These are phyloP conservation scores for Globodera rostochiensis DNA, from an alignment of 1,140 invertebrate species.

Conservation along the genomic window DNA sequence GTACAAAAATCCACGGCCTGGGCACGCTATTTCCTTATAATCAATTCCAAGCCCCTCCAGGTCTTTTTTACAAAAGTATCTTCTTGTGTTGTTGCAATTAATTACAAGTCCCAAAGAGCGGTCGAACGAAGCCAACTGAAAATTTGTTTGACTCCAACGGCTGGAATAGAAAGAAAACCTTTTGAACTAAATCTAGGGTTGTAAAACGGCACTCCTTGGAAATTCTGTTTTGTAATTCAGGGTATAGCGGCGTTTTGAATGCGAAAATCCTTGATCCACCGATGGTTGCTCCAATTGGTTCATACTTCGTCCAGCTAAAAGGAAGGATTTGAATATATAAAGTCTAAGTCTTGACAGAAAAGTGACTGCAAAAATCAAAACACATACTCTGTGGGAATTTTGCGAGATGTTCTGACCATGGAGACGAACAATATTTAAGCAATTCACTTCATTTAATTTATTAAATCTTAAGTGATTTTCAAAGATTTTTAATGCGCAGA, in stretches of 20 bases:
- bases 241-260: conserved; percentile 78
- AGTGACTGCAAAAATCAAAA: conserved; percentile 28
- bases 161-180: conserved; percentile 26
- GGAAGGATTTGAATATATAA: background rate
- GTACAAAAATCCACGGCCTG: conserved; percentile 68
- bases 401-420: conserved; percentile 51
- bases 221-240: conserved; percentile 72
- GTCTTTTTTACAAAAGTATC: conserved; percentile 71
- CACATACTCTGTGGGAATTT: conserved; percentile 53
- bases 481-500: too few relatives aligned
- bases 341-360: background rate
- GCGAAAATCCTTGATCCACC: conserved; percentile 75
- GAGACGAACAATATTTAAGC: background rate
- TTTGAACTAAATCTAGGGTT: conserved; percentile 47
- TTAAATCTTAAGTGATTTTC: too few relatives aligned
- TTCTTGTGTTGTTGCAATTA: conserved; percentile 74
- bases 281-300: conserved; percentile 72
- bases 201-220: conserved; percentile 64
- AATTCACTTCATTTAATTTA: too few relatives aligned
- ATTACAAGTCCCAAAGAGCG: conserved; percentile 72
- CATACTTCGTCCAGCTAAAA: conserved; percentile 75
- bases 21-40: conserved; percentile 69
- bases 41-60: conserved; percentile 63
- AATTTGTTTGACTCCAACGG: background rate
- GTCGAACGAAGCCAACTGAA: conserved; percentile 67